Percentiles rank a stretch among this genome's conserved stretches.
phyloP scores from a whole-genome alignment of 1,140 invertebrate species.

The Psilanteris sp. region DNA sequence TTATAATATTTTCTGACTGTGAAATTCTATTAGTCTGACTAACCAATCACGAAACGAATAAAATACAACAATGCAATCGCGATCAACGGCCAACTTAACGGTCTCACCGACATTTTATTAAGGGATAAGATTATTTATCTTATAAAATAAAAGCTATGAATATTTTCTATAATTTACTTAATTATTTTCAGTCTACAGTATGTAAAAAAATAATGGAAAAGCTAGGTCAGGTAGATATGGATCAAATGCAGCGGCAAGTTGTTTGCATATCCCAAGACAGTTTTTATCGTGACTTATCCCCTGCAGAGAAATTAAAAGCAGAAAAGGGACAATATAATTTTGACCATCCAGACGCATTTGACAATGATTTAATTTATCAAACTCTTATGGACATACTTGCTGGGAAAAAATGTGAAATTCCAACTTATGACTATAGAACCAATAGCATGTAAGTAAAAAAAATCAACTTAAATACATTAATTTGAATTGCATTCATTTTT shows the following conservation, averaged over 20 bases:
- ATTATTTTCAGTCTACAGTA: conserved; percentile 91
- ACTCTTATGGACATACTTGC: conserved; percentile 90
- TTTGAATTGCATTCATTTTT: too few relatives aligned
- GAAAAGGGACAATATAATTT: conserved; percentile 96
- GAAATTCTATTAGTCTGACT: too few relatives aligned
- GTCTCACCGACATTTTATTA: too few relatives aligned
- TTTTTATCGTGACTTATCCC: conserved; percentile 93
- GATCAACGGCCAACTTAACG: too few relatives aligned
- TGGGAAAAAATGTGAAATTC: conserved; percentile 92
- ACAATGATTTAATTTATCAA: conserved; percentile 89
- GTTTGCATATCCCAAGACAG: conserved; percentile 97
- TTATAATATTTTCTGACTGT: too few relatives aligned
- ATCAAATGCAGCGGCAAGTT: conserved; percentile 93
- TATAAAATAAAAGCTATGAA: too few relatives aligned
- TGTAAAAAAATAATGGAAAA: conserved; percentile 97
- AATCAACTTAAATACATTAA: too few relatives aligned
- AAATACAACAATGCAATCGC: too few relatives aligned
- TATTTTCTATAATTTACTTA: too few relatives aligned
- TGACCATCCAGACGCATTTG: conserved; percentile 97
- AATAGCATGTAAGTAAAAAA: conserved; percentile 91
- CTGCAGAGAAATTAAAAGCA: conserved; percentile 90
- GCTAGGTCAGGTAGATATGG: conserved; percentile 93
- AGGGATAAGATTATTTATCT: too few relatives aligned
- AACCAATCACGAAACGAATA: too few relatives aligned
- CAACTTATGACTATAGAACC: conserved; percentile 93